These are phyloP conservation scores for Petrolisthes manimaculis DNA, from an alignment of 2,888 invertebrate species.

Conservation along the genomic window DNA sequence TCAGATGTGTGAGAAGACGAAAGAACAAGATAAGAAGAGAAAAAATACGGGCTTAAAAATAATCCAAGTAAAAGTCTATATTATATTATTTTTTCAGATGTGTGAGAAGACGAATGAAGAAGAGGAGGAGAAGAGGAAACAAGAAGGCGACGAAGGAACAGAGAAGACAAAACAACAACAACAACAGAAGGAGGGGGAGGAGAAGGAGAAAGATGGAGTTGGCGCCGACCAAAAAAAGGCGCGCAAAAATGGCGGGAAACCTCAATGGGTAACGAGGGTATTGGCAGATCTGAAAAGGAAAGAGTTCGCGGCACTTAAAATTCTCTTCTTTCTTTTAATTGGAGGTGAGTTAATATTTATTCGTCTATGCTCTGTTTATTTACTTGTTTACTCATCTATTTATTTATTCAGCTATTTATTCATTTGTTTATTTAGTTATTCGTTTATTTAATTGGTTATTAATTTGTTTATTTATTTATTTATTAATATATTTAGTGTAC, in stretches of 20 bases:
- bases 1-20: too few relatives aligned
- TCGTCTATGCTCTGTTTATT: neutral
- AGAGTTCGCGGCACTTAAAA: slow-evolving; percentile 13
- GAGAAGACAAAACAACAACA: too few relatives aligned
- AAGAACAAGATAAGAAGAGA: too few relatives aligned
- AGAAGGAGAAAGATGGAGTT: neutral
- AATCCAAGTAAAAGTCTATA: too few relatives aligned
- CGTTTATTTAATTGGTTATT: neutral
- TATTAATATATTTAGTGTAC: too few relatives aligned
- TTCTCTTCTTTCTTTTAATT: slow-evolving; percentile 18
- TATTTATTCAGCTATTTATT: neutral
- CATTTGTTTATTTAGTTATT: neutral
- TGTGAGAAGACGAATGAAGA: too few relatives aligned
- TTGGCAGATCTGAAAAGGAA: slow-evolving; percentile 2
- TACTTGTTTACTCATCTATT: neutral
- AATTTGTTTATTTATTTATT: neutral
- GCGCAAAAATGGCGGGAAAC: neutral
- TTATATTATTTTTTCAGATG: too few relatives aligned
- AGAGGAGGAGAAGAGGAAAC: too few relatives aligned
- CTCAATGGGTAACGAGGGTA: slow-evolving; percentile 9
- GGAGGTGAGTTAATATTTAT: neutral
- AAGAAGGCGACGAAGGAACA: too few relatives aligned
- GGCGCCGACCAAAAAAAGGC: neutral
- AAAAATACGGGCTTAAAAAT: too few relatives aligned
- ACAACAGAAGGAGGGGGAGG: neutral